Base-by-base conservation (phyloP, 1,140 invertebrate genomes). In the Neotoxoptera formosana region DNA sequence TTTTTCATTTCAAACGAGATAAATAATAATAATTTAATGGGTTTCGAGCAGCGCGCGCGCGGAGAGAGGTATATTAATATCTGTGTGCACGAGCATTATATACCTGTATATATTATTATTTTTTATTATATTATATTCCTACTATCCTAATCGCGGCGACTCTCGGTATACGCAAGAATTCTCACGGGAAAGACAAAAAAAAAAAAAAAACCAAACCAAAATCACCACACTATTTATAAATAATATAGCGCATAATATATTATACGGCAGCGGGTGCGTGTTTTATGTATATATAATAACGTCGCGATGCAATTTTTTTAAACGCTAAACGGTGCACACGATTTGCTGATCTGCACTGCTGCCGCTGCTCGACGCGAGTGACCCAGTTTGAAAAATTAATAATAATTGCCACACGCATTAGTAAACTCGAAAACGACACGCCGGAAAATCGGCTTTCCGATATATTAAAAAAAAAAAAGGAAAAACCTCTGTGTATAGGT, bases 1-100 rank as follows among this genome's bases (percentile, higher is more conserved):
- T 86, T 86, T 86, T 86, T 86, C 41, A 20, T 86, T 86, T 86
- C 9, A 47, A 86, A 45, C 25, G 30, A 45, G 41, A 86, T 47
- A 47, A 86, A 86, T 47, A 86, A 86, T 86, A 86, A 86, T 47
- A 30, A 30, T 45, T 86, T 86, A 84, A 84, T 84, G 34, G 81
- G 81, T 41, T 84, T 41, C 21, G 14, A 86, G 83, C 83, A n/a
- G n/a, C n/a, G n/a, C n/a, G n/a, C n/a, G n/a, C 7, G 76, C 36
- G 76, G 60, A 67, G 23, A 60, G 60, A 67, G 60, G 60, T n/a
- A n/a, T 67, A 67, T 67, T 67, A 67, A 67, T 67, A 67, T n/a
- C 60, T 67, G 60, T 67, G 30, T n/a, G 60, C 30, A 67, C 30
- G n/a, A n/a, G n/a, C n/a, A n/a, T n/a, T n/a, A n/a, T 67, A 67